phyloP scores from a whole-genome alignment of 2,888 invertebrate genomes.

The Plagodis pulveraria region DNA sequence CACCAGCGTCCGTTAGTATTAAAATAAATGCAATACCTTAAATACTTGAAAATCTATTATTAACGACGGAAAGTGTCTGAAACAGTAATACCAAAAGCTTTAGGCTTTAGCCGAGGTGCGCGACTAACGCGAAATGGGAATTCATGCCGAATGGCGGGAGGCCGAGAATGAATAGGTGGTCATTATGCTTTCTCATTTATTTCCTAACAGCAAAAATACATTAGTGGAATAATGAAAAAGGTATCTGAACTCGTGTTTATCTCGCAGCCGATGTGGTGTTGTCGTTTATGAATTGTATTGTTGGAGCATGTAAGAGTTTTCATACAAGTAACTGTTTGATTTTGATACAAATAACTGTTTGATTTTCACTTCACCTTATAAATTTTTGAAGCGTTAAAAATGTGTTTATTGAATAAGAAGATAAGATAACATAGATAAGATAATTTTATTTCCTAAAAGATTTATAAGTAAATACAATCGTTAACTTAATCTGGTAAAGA shows the following conservation, averaged over 20 bases:
- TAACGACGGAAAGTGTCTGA: constrained; percentile 21
- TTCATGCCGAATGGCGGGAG: constrained; percentile 24
- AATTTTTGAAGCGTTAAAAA: too few relatives aligned
- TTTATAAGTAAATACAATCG: too few relatives aligned
- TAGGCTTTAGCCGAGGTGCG: constrained; percentile 18
- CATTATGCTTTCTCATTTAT: constrained; percentile 30
- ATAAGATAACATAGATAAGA: too few relatives aligned
- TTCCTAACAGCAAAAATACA: constrained; percentile 27
- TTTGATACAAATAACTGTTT: neutral
- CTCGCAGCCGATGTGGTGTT: constrained; percentile 2
- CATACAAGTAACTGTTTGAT: neutral
- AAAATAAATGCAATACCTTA: constrained; percentile 11
- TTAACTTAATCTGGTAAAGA: too few relatives aligned
- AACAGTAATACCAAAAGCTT: constrained; percentile 23
- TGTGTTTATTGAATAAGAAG: too few relatives aligned
- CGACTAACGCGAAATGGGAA: constrained; percentile 22
- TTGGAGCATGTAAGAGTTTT: neutral
- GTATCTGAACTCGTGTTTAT: constrained; percentile 24
- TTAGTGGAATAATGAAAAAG: constrained; percentile 45
- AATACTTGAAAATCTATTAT: constrained; percentile 13
- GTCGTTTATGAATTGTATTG: neutral
- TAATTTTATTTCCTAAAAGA: too few relatives aligned
- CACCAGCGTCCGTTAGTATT: neutral
- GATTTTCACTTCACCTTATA: too few relatives aligned
- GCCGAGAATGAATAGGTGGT: constrained; percentile 27